Conservation (phyloP, 2,888 invertebrate genomes). For the Parochlus steinenii region DNA sequence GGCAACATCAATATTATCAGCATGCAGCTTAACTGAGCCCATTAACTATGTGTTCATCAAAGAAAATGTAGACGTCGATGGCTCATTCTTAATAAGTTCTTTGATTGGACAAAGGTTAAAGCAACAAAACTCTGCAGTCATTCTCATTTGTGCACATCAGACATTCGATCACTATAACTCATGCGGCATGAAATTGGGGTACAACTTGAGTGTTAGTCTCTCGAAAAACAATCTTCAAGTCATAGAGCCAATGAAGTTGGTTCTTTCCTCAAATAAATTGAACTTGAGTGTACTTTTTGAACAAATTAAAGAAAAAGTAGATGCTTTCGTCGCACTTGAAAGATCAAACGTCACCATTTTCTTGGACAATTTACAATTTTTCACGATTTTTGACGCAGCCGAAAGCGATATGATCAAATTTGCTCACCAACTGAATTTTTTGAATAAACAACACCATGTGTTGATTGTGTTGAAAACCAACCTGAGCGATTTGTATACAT, state of each 20-base stretch:
- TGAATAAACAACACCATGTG: constrained; percentile 24
- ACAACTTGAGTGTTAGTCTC: constrained; percentile 40
- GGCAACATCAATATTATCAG: constrained; percentile 43
- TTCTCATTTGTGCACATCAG: constrained; percentile 52
- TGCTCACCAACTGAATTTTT: constrained; percentile 33
- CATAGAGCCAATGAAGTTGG: constrained; percentile 39
- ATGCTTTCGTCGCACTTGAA: constrained; percentile 24
- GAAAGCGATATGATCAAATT: constrained; percentile 34
- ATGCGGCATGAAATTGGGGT: constrained; percentile 56
- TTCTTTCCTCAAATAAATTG: constrained; percentile 21
- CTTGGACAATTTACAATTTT: constrained; percentile 55
- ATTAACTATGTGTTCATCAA: constrained; percentile 45
- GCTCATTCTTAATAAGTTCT: constrained; percentile 52
- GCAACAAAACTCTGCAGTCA: constrained; percentile 36
- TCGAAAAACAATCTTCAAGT: constrained; percentile 32
- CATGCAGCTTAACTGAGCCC: constrained; percentile 43
- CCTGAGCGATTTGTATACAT: constrained; percentile 38
- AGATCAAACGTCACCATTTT: constrained; percentile 37
- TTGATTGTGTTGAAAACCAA: constrained; percentile 39
- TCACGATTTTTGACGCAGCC: constrained; percentile 44
- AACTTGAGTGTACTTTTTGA: constrained; percentile 30
- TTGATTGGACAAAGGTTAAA: constrained; percentile 44
- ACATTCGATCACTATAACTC: constrained; percentile 55
- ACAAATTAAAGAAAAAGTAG: constrained; percentile 30
- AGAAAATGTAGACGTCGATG: constrained; percentile 53